Base-by-base conservation (phyloP, 1,140 invertebrate genomes). In the Drosophila prosaltans region DNA sequence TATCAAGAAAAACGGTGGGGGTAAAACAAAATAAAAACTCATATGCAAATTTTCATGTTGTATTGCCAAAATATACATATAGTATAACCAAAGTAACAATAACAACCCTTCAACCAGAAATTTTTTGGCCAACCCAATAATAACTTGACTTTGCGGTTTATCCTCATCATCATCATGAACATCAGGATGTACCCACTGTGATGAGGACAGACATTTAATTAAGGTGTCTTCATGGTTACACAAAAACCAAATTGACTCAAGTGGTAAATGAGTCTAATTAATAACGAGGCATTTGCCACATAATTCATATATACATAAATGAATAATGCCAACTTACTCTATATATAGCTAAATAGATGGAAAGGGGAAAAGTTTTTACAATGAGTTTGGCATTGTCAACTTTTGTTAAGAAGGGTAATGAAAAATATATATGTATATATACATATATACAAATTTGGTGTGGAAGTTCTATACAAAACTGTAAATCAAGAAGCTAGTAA, bases 201-300 rank as follows among this genome's bases (percentile, higher is more conserved):
- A 65, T 36, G 32, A 36, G 51, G 61, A 81, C 82, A 88, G 88
- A 88, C 88, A 81, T 91, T 91, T 91, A 91, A 91, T 91, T 91
- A 91, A 91, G 88, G 88, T 91, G 82, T 88, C 82, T 91, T 88
- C 88, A 90, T 84, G 84, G 81, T 71, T 70, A 86, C 82, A 83
- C 63, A 70, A 28, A 51, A 69, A 54, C 55, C 61, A 36, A 65
- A 41, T 70, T 73, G 74, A 83, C 41, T 72, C 73, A 69, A 84
- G 69, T 89, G 84, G 85, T 76, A 91, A 91, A 91, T 91, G 88
- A 91, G 88, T 90, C 88, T 90, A 91, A 91, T 91, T 91, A 91
- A 90, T 91, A 91, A 91, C 80, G 82, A 91, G 80, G 88, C 83
- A 91, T 91, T 91, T 91, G 78, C 88, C 69, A 72, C 88, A 91